phyloP scores from a whole-genome alignment of 2,113 vertebrate genomes.

The Xiphorhynchus elegans region DNA sequence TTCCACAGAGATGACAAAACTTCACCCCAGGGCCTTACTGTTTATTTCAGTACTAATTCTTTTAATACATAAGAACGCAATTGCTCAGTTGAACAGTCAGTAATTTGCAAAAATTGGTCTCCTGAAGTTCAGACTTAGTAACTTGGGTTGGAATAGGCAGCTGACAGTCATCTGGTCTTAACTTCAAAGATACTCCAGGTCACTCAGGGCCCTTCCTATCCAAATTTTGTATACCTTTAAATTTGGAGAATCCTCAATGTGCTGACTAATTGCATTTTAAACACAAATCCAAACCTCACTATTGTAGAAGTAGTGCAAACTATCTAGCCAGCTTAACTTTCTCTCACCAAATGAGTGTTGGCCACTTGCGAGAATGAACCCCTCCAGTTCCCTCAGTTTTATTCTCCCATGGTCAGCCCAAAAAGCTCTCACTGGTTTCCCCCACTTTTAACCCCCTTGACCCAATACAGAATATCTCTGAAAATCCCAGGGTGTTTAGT shows the following conservation, averaged over 20 bases:
- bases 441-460: not conserved
- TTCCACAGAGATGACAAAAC: not conserved
- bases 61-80: not conserved
- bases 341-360: not conserved
- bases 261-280: not conserved
- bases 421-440: not conserved
- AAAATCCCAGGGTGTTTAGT: not conserved
- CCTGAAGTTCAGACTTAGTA: not conserved
- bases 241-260: not conserved
- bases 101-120: not conserved
- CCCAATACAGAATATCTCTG: not conserved
- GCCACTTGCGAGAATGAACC: not conserved
- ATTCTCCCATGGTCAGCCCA: not conserved
- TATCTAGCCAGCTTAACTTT: not conserved
- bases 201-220: not conserved
- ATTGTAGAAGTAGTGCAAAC: not conserved
- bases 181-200: not conserved
- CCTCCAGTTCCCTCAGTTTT: not conserved
- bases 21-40: not conserved
- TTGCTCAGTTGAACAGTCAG: not conserved
- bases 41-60: not conserved
- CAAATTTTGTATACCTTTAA: not conserved
- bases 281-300: not conserved
- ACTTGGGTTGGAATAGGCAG: not conserved
- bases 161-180: not conserved